Base-by-base conservation (phyloP, 2,888 invertebrate species). In the Dryobota labecula region DNA sequence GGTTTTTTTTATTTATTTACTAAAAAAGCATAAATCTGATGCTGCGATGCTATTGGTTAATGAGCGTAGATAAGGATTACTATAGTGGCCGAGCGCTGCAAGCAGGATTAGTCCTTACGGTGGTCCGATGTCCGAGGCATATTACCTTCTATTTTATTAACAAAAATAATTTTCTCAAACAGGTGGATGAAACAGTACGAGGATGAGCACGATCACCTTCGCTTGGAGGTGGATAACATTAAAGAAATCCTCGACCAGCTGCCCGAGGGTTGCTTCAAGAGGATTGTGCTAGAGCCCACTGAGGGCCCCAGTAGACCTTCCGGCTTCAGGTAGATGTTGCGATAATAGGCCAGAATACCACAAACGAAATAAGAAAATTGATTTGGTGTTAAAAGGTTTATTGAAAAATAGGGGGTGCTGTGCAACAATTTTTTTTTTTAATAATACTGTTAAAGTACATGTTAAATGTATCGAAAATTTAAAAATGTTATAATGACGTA, bases 101-200 rank as follows among this genome's bases (percentile, higher is more conserved):
- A n/a, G n/a, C n/a, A n/a, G n/a, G n/a, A n/a, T n/a, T n/a, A n/a
- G n/a, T n/a, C n/a, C n/a, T n/a, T n/a, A n/a, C n/a, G n/a, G n/a
- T n/a, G n/a, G n/a, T n/a, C n/a, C n/a, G n/a, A n/a, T n/a, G n/a
- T n/a, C n/a, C n/a, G n/a, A n/a, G n/a, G n/a, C n/a, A n/a, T n/a
- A n/a, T n/a, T n/a, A n/a, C 8, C 9, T 61, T 30, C 15, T 15
- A 15, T n/a, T n/a, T 45, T 45, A 30, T 30, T 9, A 30, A 45
- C 8, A 45, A 30, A 45, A 30, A 30, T 45, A 45, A 30, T 18
- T 0, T 45, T 43, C 11, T 53, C 7, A 69, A 70, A n/a, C 82
- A 97, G 97, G 84, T 97, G 98, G 96, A 97, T 98, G 86, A 97
- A 98, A 75, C 97, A 97, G 85, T 98, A 98, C 87, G 97, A 98